Evolutionary conservation across 2,113 vertebrate species (phyloP).

Genomic region (Engystomops pustulosus): DNA sequence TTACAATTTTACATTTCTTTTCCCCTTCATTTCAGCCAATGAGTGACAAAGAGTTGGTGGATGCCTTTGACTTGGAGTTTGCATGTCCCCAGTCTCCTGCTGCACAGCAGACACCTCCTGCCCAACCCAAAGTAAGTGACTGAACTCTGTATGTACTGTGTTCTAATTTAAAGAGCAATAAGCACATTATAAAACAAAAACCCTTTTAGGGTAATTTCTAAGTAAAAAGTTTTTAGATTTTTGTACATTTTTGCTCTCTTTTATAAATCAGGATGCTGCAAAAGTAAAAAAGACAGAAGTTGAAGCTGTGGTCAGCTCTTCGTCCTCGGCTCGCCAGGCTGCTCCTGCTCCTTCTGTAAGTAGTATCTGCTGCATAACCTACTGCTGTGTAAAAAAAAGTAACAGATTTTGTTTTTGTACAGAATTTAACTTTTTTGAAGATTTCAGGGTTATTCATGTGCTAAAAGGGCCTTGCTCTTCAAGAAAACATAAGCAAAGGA

Average conservation of each 20-base stretch:
- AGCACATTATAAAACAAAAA: too few species aligned
- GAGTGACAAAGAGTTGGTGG: conserved; percentile 72
- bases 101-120: conserved; percentile 60
- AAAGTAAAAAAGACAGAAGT: conserved; percentile 6
- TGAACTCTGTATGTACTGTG: too few species aligned
- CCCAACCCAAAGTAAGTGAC: conserved; percentile 66
- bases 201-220: too few species aligned
- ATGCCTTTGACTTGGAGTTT: conserved; percentile 74
- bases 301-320: conserved; percentile 61
- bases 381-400: background rate
- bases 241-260: background rate
- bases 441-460: too few species aligned
- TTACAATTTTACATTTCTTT: background rate
- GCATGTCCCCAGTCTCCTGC: conserved; percentile 49
- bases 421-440: too few species aligned
- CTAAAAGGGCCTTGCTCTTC: too few species aligned
- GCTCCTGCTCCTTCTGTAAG: conserved; percentile 59
- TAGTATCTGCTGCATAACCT: background rate
- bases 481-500: too few species aligned
- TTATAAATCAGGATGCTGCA: conserved; percentile 52
- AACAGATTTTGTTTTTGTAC: background rate
- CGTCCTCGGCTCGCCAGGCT: conserved; percentile 65
- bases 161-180: too few species aligned
- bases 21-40: conserved; percentile 61
- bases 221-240: background rate